Conservation (phyloP, 2,797 vertebrate species). For the Prionace glauca region DNA sequence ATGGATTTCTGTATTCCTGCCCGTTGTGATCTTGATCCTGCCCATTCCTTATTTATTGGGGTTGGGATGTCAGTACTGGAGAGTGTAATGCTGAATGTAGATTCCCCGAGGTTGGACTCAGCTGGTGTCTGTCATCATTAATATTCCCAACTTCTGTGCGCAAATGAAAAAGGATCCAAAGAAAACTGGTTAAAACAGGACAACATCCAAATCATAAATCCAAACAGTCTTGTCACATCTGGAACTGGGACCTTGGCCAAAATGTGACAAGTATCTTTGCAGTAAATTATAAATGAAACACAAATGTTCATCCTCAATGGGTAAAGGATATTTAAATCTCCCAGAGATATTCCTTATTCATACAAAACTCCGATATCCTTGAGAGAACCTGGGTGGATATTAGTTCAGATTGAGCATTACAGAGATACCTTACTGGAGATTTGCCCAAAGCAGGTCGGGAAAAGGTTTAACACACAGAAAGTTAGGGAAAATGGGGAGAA, state of each 20-base stretch:
- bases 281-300: neutral
- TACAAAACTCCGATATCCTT: neutral
- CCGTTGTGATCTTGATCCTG: neutral
- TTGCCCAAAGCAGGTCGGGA: neutral
- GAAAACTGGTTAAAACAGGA: neutral
- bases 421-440: neutral
- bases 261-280: neutral
- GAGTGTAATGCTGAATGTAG: neutral
- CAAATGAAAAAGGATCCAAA: neutral
- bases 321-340: neutral
- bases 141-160: neutral
- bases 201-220: neutral
- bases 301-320: neutral
- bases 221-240: neutral
- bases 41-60: neutral
- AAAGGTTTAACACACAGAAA: neutral
- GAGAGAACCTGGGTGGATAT: neutral
- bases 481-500: neutral
- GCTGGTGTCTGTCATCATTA: neutral
- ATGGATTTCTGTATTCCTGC: neutral
- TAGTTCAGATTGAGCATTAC: neutral
- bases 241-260: too few relatives aligned
- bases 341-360: neutral
- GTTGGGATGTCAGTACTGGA: neutral
- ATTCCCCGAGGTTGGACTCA: neutral